Percentiles rank a stretch among this genome's conserved stretches.
These are phyloP conservation scores for Sander lucioperca DNA, from an alignment of 2,113 vertebrate species.

Conservation along the genomic window DNA sequence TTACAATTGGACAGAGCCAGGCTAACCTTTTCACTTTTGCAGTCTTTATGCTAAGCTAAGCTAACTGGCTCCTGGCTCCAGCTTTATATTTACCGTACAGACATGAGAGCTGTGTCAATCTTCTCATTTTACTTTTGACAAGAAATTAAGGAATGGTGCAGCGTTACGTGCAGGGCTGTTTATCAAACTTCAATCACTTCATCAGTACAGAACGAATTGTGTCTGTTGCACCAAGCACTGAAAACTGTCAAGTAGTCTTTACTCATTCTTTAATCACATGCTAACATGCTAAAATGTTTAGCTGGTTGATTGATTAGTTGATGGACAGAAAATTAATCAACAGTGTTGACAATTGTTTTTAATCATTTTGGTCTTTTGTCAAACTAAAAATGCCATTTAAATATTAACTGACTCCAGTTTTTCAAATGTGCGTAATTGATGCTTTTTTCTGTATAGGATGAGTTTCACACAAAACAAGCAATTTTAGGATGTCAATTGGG, in stretches of 20 bases:
- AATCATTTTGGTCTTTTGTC: neutral
- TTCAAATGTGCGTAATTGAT: neutral
- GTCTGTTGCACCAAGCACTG: neutral
- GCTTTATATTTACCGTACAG: too few species aligned
- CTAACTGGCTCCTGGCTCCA: too few species aligned
- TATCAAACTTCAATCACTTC: neutral
- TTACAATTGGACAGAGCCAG: neutral
- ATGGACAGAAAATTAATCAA: neutral
- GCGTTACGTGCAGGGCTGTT: neutral
- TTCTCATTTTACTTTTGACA: too few species aligned
- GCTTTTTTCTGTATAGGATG: too few species aligned
- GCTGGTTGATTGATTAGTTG: neutral
- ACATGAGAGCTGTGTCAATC: too few species aligned
- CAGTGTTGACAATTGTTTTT: neutral
- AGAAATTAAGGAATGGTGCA: neutral
- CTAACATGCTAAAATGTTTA: neutral
- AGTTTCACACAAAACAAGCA: neutral
- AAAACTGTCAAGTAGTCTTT: slow-evolving; percentile 9
- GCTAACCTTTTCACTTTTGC: too few species aligned
- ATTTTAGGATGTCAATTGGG: neutral
- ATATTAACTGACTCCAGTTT: neutral
- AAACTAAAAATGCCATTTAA: neutral
- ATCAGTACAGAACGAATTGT: neutral
- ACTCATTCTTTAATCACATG: slow-evolving; percentile 3
- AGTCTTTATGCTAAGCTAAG: too few species aligned